These are phyloP conservation scores for Phenganax subtilis DNA, from an alignment of 92 coral and sea anemone genomes.

Conservation along the genomic window DNA sequence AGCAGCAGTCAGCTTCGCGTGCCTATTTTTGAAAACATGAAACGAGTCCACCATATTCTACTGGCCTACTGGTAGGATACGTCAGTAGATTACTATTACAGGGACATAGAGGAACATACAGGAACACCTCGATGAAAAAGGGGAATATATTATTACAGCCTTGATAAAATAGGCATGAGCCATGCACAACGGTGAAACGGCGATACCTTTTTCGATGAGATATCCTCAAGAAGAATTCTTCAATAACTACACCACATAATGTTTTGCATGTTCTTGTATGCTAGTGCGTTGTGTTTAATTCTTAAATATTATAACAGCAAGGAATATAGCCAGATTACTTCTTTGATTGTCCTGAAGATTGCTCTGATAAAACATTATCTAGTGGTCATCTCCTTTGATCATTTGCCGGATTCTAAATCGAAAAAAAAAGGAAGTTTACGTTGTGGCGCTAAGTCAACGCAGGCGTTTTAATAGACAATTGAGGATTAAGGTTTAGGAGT, in stretches of 20 bases:
- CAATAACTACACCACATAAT: slow-evolving; percentile 6
- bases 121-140: no score
- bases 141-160: no score
- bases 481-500: not conserved
- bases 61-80: no score
- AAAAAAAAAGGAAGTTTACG: not conserved
- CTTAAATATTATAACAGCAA: not conserved
- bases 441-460: not conserved
- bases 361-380: not conserved
- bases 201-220: no score
- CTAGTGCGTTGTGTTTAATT: not conserved
- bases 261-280: slow-evolving; percentile 3
- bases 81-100: no score
- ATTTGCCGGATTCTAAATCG: slow-evolving; percentile 76
- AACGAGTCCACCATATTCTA: no score
- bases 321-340: not conserved
- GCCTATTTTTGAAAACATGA: no score
- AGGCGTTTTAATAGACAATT: not conserved
- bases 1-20: no score
- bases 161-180: no score
- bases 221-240: slow-evolving; percentile 1
- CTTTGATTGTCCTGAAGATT: not conserved
- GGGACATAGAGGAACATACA: no score
- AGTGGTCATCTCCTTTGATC: slow-evolving; percentile 74
- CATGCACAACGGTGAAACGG: no score